A percentile compares a stretch with the other conserved stretches of the same genome.
Evolutionary conservation across 2,113 vertebrate species (phyloP).

Genomic region (Panthera tigris): DNA sequence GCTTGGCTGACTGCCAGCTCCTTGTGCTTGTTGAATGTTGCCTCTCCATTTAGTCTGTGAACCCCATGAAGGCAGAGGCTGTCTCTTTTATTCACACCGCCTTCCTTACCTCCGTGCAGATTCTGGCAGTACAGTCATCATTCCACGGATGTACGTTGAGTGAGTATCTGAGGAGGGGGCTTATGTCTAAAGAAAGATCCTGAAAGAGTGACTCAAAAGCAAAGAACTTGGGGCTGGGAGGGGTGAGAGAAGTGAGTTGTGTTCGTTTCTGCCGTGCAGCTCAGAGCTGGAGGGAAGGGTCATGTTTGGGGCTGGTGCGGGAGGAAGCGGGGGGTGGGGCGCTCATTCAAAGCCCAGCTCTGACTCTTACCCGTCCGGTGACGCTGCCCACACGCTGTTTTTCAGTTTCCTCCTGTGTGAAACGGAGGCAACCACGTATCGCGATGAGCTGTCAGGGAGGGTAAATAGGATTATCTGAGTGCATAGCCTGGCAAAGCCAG

Average conservation of each 20-base stretch:
- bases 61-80: no score
- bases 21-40: no score
- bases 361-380: neutral
- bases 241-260: neutral
- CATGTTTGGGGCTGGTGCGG: neutral
- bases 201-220: neutral
- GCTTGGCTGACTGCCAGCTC: neutral
- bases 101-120: neutral
- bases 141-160: neutral
- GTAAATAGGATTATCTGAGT: neutral
- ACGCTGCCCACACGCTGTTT: accelerated
- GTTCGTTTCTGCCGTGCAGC: neutral
- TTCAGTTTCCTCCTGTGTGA: neutral
- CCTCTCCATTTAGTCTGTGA: neutral
- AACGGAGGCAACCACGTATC: neutral
- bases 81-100: neutral
- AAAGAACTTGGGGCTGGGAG: neutral
- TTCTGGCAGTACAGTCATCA: neutral
- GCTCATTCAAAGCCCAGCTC: neutral
- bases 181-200: neutral
- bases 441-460: neutral
- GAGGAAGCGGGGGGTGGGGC: no score
- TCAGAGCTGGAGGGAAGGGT: neutral
- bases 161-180: neutral
- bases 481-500: neutral